Conservation (phyloP, 1,140 invertebrate species). For the Drosophila lini region DNA sequence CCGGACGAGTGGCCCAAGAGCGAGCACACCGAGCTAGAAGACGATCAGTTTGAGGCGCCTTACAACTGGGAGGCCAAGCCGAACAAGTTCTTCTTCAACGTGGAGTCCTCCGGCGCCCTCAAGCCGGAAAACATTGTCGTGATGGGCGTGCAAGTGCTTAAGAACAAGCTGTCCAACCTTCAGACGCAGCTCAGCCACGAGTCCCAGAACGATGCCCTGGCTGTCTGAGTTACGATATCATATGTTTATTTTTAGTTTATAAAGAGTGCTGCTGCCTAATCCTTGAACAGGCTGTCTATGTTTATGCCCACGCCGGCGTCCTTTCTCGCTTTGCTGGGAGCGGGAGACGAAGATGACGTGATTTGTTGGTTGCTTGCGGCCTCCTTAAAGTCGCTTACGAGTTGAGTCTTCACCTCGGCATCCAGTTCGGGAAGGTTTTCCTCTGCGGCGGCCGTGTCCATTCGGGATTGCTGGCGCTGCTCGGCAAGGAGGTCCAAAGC, state of each 20-base stretch:
- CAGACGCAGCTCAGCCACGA: conserved; percentile 96
- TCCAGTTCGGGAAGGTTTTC: conserved; percentile 20
- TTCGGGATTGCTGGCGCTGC: conserved; percentile 51
- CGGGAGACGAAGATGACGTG: neutral
- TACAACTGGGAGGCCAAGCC: conserved; percentile 97
- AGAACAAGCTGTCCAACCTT: conserved; percentile 98
- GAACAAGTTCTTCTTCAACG: conserved; percentile 98
- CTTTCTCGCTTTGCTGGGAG: conserved; percentile 43
- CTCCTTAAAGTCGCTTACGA: conserved; percentile 66
- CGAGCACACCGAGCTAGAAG: conserved; percentile 97
- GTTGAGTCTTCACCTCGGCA: conserved; percentile 23
- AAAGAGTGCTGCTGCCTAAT: conserved; percentile 47
- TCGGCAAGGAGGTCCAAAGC: conserved; percentile 84
- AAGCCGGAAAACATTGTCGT: conserved; percentile 98
- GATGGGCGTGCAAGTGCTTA: conserved; percentile 96
- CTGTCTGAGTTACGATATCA: conserved; percentile 85
- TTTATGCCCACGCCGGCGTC: conserved; percentile 55
- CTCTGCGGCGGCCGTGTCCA: conserved; percentile 22
- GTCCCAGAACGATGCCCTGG: conserved; percentile 92
- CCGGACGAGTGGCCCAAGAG: conserved; percentile 99
- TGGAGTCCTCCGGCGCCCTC: conserved; percentile 97
- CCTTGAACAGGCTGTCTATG: conserved; percentile 71
- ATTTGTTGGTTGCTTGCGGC: conserved; percentile 35
- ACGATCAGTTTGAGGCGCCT: conserved; percentile 96
- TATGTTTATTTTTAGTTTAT: conserved; percentile 55